These are phyloP conservation scores for Catharus ustulatus DNA, from an alignment of 2,797 vertebrate species.

Conservation along the genomic window DNA sequence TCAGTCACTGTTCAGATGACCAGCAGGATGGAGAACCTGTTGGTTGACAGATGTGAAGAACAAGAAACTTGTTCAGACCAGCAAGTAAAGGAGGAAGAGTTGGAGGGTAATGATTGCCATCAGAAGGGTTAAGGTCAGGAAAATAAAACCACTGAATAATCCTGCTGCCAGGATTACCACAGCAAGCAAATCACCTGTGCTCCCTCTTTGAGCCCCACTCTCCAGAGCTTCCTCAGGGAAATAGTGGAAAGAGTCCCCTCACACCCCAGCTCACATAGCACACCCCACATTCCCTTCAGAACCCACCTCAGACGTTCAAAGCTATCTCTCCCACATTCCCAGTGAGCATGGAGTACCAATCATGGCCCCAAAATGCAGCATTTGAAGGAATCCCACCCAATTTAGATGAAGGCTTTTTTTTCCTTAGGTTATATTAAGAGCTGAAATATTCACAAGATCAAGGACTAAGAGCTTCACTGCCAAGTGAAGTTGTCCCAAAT, in stretches of 20 bases:
- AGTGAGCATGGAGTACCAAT: background rate
- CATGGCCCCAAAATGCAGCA: background rate
- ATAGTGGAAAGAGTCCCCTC: background rate
- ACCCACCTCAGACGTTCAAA: background rate
- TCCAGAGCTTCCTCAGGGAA: background rate
- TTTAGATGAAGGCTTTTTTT: background rate
- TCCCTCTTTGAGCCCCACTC: background rate
- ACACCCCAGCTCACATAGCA: background rate
- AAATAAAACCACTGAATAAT: background rate
- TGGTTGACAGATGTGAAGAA: background rate
- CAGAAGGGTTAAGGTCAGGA: background rate
- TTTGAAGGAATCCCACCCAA: background rate
- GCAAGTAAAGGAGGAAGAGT: background rate
- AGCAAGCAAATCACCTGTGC: fast-evolving
- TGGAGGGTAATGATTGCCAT: background rate
- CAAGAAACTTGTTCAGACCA: background rate
- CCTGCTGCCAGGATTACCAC: background rate
- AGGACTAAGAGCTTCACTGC: background rate
- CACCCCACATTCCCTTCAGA: background rate
- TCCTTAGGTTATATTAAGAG: background rate
- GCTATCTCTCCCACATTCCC: background rate
- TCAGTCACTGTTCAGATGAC: conserved; percentile 24
- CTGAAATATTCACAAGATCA: background rate
- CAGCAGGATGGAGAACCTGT: background rate
- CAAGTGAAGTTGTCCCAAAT: background rate